Conservation (phyloP, 2,888 invertebrate genomes). For the Sicus ferrugineus region DNA sequence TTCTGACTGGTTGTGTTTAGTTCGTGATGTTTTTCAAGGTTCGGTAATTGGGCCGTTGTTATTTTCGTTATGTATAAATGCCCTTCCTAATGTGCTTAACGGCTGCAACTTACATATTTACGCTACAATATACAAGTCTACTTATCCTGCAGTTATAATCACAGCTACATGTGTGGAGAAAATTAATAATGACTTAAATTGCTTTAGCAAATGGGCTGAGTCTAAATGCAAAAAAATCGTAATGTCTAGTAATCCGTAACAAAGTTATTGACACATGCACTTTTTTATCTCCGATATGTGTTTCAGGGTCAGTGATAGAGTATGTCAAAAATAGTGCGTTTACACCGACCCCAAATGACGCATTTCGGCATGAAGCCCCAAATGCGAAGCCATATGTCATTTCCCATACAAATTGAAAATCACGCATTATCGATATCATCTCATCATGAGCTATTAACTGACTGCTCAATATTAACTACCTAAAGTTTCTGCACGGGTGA, state of each 20-base stretch:
- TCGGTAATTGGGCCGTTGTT: not conserved
- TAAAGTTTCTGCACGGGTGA: no score
- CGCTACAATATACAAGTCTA: not conserved
- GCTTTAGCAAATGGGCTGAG: not conserved
- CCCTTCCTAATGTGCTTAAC: not conserved
- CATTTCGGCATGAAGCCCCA: no score
- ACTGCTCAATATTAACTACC: no score
- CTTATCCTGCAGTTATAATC: not conserved
- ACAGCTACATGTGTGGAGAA: not conserved
- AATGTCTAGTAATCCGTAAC: not conserved
- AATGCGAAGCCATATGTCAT: no score
- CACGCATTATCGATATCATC: no score
- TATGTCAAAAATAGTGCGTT: constrained; percentile 10
- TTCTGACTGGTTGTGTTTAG: not conserved
- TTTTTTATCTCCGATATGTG: not conserved
- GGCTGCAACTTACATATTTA: not conserved
- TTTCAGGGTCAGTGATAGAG: not conserved
- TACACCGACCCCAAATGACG: no score
- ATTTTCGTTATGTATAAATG: not conserved
- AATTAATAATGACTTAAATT: not conserved
- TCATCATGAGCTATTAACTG: no score
- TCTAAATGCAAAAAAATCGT: not conserved
- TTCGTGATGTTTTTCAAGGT: not conserved
- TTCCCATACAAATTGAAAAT: no score
- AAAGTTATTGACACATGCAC: not conserved